Percentiles rank a stretch among this genome's conserved stretches.
Evolutionary conservation across 92 coral and sea anemone genomes (phyloP).

Genomic region (Parazoanthus darwini): DNA sequence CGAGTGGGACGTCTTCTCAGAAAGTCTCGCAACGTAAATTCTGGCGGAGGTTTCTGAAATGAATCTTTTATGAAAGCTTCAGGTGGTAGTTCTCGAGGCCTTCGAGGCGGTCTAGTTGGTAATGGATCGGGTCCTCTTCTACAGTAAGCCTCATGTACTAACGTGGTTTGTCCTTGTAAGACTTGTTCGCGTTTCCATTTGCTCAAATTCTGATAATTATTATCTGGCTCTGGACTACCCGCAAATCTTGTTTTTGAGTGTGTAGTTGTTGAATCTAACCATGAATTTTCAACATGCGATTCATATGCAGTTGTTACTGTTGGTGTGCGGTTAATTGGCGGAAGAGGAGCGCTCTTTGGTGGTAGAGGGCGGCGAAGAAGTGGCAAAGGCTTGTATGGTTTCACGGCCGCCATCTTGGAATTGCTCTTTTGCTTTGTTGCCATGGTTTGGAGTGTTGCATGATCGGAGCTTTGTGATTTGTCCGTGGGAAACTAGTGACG

Average conservation of each 20-base stretch:
- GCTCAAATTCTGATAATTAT: neutral
- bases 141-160: constrained; percentile 55
- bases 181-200: constrained; percentile 5
- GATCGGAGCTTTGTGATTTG: neutral
- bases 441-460: neutral
- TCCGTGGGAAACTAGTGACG: neutral
- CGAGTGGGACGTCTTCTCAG: constrained; percentile 63
- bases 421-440: constrained; percentile 42
- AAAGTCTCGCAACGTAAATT: constrained; percentile 81
- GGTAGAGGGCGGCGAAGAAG: constrained; percentile 98
- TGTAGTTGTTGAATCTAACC: constrained; percentile 7
- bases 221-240: constrained; percentile 29
- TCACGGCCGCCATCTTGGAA: constrained; percentile 90
- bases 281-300: constrained; percentile 27
- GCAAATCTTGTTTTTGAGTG: neutral
- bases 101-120: constrained; percentile 86
- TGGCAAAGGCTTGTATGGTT: constrained; percentile 59
- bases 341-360: constrained; percentile 69
- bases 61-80: constrained; percentile 69
- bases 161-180: constrained; percentile 3
- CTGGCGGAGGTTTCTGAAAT: constrained; percentile 76
- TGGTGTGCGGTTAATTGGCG: constrained; percentile 48
- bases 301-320: constrained; percentile 48
- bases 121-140: constrained; percentile 85
- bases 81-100: constrained; percentile 70